Conservation (phyloP, 2,888 invertebrate species). For the Marasmarcha lunaedactyla region DNA sequence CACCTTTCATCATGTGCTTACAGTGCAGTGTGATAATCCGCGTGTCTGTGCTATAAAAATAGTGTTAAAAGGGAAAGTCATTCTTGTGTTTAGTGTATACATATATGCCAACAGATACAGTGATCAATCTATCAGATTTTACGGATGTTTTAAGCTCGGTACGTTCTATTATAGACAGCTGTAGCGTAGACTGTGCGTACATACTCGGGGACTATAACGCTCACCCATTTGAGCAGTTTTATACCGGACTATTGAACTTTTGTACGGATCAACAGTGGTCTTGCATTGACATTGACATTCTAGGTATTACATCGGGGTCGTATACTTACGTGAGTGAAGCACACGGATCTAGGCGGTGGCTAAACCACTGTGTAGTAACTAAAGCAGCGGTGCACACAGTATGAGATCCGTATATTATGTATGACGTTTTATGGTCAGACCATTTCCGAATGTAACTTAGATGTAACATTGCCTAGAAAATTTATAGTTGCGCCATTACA, state of each 20-base stretch:
- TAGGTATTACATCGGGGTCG: constrained; percentile 8
- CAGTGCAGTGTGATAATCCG: background rate
- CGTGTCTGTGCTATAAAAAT: background rate
- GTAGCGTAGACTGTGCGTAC: constrained; percentile 7
- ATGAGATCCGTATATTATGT: constrained; percentile 1
- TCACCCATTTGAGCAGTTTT: constrained; percentile 8
- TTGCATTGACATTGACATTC: constrained; percentile 8
- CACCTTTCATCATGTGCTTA: background rate
- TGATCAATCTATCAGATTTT: constrained; percentile 9
- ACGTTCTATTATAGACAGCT: constrained; percentile 4
- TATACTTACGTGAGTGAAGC: constrained; percentile 12
- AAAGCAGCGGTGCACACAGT: constrained; percentile 5
- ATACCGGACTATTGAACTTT: constrained; percentile 6
- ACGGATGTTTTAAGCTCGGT: constrained; percentile 6
- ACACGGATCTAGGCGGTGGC: constrained; percentile 9
- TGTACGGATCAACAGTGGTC: constrained; percentile 11
- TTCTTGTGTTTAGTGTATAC: constrained; percentile 9
- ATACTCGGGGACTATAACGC: constrained; percentile 14
- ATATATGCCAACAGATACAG: constrained; percentile 10
- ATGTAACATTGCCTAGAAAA: constrained; percentile 8
- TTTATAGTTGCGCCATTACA: background rate
- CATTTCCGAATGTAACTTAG: constrained; percentile 10
- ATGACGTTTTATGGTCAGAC: constrained; percentile 14
- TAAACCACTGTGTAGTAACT: constrained; percentile 13
- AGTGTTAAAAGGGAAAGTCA: background rate